Evolutionary conservation across 2,113 vertebrate genomes (phyloP).

Genomic region (Pitta sordida): DNA sequence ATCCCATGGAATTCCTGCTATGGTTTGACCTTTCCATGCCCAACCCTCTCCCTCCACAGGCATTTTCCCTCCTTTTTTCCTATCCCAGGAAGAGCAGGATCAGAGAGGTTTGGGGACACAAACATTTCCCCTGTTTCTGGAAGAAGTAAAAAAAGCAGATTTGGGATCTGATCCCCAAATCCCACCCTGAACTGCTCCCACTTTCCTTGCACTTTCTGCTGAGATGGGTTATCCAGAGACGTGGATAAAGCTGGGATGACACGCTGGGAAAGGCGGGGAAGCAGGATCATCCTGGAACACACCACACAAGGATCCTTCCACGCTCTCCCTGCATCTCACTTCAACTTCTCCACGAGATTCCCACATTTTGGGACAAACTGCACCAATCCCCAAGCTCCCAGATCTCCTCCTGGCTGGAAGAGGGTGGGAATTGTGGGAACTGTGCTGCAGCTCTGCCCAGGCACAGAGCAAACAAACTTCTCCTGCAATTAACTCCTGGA

Average conservation of each 20-base stretch:
- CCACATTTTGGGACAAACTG: too few relatives aligned
- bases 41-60: accelerated
- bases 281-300: not conserved
- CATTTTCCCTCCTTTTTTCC: not conserved
- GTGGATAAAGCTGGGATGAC: not conserved
- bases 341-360: not conserved
- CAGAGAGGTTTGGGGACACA: not conserved
- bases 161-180: not conserved
- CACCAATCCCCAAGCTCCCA: accelerated
- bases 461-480: not conserved
- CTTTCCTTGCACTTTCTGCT: not conserved
- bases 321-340: not conserved
- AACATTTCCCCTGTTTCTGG: not conserved
- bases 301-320: accelerated
- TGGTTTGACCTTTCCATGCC: not conserved
- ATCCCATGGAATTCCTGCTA: accelerated
- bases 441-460: not conserved
- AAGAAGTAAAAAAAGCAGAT: not conserved
- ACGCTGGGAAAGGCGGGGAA: not conserved
- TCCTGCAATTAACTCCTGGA: not conserved
- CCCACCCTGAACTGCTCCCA: not conserved
- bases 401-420: not conserved
- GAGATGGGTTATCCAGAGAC: accelerated
- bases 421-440: not conserved
- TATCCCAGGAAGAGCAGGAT: not conserved